Conservation (phyloP, 2,113 vertebrate species). For the Illadopsis cleaveri region DNA sequence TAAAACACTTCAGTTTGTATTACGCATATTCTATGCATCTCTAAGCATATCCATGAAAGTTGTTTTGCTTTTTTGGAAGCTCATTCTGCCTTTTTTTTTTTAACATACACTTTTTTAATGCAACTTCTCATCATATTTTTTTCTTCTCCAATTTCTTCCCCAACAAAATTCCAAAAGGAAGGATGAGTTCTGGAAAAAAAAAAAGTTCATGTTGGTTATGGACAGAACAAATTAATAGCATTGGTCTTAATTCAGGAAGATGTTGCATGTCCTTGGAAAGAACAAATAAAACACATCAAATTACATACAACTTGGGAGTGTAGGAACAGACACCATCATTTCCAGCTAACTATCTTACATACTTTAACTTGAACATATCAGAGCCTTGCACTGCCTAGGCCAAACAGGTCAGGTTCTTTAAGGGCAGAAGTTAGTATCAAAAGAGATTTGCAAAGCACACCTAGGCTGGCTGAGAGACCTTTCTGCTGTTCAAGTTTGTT, state of each 20-base stretch:
- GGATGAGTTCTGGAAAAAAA: not conserved
- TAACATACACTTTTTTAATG: not conserved
- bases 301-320: not conserved
- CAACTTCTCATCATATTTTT: not conserved
- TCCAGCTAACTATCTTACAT: not conserved
- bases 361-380: not conserved
- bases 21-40: not conserved
- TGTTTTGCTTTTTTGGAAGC: not conserved
- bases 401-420: not conserved
- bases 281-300: not conserved
- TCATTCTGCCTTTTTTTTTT: not conserved
- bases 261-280: not conserved
- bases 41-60: not conserved
- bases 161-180: not conserved
- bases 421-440: not conserved
- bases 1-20: not conserved
- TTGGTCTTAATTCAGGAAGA: not conserved
- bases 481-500: not conserved
- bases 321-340: not conserved
- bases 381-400: not conserved
- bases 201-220: not conserved
- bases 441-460: not conserved
- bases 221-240: not conserved
- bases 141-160: not conserved
- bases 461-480: not conserved